A percentile compares a stretch with the other conserved stretches of the same genome.
These are phyloP conservation scores for Cremastinae sp. DNA, from an alignment of 2,888 invertebrate genomes.

Conservation along the genomic window DNA sequence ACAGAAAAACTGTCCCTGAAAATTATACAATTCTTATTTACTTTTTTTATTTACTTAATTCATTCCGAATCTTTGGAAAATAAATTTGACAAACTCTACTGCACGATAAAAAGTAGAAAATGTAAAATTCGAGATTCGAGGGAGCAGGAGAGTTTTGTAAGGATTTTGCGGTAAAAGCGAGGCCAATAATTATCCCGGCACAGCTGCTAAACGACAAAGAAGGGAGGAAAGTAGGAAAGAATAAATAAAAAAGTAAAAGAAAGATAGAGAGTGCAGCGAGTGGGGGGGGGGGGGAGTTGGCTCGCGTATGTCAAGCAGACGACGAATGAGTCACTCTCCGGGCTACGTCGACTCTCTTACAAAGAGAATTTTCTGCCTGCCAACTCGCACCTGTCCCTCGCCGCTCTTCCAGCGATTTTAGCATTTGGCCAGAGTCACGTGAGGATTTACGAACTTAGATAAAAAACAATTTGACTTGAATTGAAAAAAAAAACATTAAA, in stretches of 20 bases:
- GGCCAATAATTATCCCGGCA: constrained; percentile 56
- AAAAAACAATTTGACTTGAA: background rate
- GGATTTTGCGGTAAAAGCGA: constrained; percentile 51
- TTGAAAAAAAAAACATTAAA: background rate
- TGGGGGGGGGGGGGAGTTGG: constrained; percentile 14
- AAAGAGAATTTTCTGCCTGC: constrained; percentile 33
- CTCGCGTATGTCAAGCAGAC: constrained; percentile 50
- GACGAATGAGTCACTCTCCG: constrained; percentile 50
- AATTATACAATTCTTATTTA: no score
- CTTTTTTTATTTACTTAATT: no score
- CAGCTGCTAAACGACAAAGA: constrained; percentile 40
- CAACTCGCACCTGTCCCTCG: constrained; percentile 50
- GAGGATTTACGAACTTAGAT: constrained; percentile 24
- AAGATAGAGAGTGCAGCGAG: constrained; percentile 2
- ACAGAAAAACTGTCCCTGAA: no score
- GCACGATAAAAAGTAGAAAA: background rate
- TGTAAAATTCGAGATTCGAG: constrained; percentile 5
- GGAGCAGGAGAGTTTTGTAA: constrained; percentile 10
- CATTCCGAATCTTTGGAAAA: no score
- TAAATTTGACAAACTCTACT: no score
- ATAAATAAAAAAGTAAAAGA: constrained; percentile 15
- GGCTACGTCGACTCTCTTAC: constrained; percentile 33
- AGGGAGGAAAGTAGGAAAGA: background rate
- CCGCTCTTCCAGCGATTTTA: constrained; percentile 12
- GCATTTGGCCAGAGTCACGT: constrained; percentile 20